Conservation (phyloP, 2,888 invertebrate genomes). For the Osedax fenrisi region DNA sequence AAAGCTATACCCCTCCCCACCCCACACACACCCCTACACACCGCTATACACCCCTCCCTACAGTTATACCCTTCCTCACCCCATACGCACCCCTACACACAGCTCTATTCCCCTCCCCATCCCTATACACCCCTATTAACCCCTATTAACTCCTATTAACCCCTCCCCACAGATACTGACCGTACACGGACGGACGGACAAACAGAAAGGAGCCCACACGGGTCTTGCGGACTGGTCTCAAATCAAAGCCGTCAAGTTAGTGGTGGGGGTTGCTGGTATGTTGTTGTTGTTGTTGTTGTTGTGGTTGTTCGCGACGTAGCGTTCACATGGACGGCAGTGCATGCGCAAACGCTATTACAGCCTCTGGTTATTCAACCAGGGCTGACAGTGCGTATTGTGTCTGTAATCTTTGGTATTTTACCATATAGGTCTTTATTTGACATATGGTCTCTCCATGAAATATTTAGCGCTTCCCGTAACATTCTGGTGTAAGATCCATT, state of each 20-base stretch:
- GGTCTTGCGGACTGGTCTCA: conserved; percentile 87
- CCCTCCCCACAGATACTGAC: conserved; percentile 61
- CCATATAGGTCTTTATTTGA: too few species aligned
- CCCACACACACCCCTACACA: background rate
- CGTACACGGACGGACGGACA: conserved; percentile 85
- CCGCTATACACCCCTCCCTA: background rate
- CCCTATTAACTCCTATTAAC: background rate
- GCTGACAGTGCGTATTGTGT: too few species aligned
- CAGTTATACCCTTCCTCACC: background rate
- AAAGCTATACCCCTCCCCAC: background rate
- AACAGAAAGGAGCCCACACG: conserved; percentile 87
- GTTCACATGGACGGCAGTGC: too few species aligned
- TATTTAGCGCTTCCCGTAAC: too few species aligned
- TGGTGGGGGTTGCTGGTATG: too few species aligned
- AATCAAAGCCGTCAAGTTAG: conserved; percentile 74
- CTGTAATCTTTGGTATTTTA: too few species aligned
- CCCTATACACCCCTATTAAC: background rate
- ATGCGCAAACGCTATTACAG: too few species aligned
- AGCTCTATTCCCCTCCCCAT: background rate
- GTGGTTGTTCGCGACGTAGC: too few species aligned
- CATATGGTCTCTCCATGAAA: too few species aligned
- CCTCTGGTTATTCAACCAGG: too few species aligned
- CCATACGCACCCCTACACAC: background rate
- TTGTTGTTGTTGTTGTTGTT: conserved; percentile 57
- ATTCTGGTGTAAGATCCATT: too few species aligned